Evolutionary conservation across 1,140 invertebrate species (phyloP).

Genomic region (Leptinotarsa undecemlineata): DNA sequence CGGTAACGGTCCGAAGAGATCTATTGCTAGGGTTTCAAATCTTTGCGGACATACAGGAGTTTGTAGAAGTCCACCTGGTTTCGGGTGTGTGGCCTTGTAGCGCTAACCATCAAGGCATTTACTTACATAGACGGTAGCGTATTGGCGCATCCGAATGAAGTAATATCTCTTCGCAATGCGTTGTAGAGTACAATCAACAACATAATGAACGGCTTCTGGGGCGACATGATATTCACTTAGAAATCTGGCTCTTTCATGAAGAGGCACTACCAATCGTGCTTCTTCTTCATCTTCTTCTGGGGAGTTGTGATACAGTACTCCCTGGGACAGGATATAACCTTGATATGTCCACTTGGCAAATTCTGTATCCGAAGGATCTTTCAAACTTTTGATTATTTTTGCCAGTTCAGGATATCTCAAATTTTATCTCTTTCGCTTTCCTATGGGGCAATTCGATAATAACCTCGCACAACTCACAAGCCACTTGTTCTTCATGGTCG

Average conservation of each 20-base stretch:
- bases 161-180: conserved; percentile 43
- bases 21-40: too few species aligned
- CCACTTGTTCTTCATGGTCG: conserved; percentile 16
- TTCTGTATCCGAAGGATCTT: conserved; percentile 33
- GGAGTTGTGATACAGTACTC: conserved; percentile 47
- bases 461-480: background rate
- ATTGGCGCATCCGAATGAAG: conserved; percentile 50
- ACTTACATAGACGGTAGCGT: conserved; percentile 20
- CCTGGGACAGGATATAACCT: conserved; percentile 43
- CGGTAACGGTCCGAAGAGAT: too few species aligned
- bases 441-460: background rate
- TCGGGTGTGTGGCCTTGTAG: too few species aligned
- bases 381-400: conserved; percentile 33
- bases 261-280: conserved; percentile 40
- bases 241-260: background rate
- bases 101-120: conserved; percentile 30
- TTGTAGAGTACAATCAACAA: conserved; percentile 39
- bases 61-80: too few species aligned
- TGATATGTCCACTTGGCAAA: conserved; percentile 38
- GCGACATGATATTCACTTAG: conserved; percentile 27
- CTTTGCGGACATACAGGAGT: too few species aligned
- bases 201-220: background rate
- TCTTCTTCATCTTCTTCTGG: conserved; percentile 42
- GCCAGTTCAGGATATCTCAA: background rate
- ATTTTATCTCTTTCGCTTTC: too few species aligned